Evolutionary conservation across 2,113 vertebrate genomes (phyloP), one percentile per base, ranked within the genome.

Genomic region (Microtus ochrogaster): DNA sequence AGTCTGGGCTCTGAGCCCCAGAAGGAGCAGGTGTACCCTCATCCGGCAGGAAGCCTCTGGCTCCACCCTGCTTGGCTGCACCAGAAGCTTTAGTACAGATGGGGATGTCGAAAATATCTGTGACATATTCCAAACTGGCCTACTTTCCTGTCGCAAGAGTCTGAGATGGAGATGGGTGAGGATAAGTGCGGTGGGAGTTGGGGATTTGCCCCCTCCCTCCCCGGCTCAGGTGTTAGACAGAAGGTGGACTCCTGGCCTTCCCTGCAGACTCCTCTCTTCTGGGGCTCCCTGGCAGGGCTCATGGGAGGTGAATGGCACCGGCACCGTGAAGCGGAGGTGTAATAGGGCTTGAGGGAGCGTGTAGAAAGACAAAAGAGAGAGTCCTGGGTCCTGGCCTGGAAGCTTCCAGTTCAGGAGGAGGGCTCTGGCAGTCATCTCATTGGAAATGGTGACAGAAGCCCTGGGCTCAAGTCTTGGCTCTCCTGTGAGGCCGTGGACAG

Each of bases 31-130:
- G 97, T 95, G 84, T 89, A 33, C 19, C 44, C 39, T 55, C 52
- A 49, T 52, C 63, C 76, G 2, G 89, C 92, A 93, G 87, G 92
- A 87, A 96, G 92, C 66, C 92, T 82, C 74, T 39, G 63, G 91
- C 94, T 89, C 97, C 92, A 11, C 96, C 97, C 94, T 1, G 22
- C 92, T 92, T 94, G 96, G 94, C 95, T 58, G 61, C 24, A 26
- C 7, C 28, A 5, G 4, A 33, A 89, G 82, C 95, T 94, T 19
- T 58, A 52, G 96, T 97, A 74, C 97, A 97, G 97, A 97, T 97
- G 97, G 97, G 97, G 97, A 96, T 96, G 97, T 97, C n/a, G 93
- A 97, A 98, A 97, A 98, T 98, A 97, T 97, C 97, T 73, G 68
- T 97, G 97, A 96, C 97, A 97, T 97, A 97, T 97, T 97, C 95